Evolutionary conservation across 2,888 invertebrate genomes (phyloP), one percentile per base, ranked within the genome.

Genomic region (Tetranychus piercei): DNA sequence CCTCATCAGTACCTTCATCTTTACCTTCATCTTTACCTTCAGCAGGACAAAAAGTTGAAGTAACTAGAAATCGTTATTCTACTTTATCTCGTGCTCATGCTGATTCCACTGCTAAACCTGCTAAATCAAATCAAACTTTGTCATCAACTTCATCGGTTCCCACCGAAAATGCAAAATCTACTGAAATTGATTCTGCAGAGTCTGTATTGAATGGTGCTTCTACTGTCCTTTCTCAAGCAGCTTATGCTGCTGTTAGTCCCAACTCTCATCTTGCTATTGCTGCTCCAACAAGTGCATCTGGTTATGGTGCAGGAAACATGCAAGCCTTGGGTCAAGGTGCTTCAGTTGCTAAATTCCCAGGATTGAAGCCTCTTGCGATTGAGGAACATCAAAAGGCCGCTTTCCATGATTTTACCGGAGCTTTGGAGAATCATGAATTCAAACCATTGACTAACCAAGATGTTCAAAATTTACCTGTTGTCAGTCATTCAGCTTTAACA

Each of bases 331-430:
- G 4, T 69, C 15, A 34, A 18, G 71, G 71, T 44, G 44, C 71
- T 20, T 11, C 15, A 44, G 44, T 43, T 20, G 43, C 34, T 43
- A 64, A 55, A 43, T n/a, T 55, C 1, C 65, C 73, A 9, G 34
- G 65, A 6, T 8, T 73, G 11, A 73, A 55, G 11, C 64, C 73
- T n/a, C 18, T 73, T 45, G 73, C 23, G 0, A 43, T 43, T 18
- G 73, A 73, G 9, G 73, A 64, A 15, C 73, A 64, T 11, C 73
- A 73, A 55, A 73, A 73, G 22, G 18, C 55, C 1, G 73, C 73
- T 44, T 65, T 73, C 20, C 65, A 45, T 55, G 73, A 73, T 65
- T 73, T 73, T 64, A 73, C 73, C 45, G 23, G 34, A 22, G 73
- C 73, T 22, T 34, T 73, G 20, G 73, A 73, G 22, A 44, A 64